Base-by-base conservation (phyloP, 2,113 vertebrate genomes). In the Centropristis striata region DNA sequence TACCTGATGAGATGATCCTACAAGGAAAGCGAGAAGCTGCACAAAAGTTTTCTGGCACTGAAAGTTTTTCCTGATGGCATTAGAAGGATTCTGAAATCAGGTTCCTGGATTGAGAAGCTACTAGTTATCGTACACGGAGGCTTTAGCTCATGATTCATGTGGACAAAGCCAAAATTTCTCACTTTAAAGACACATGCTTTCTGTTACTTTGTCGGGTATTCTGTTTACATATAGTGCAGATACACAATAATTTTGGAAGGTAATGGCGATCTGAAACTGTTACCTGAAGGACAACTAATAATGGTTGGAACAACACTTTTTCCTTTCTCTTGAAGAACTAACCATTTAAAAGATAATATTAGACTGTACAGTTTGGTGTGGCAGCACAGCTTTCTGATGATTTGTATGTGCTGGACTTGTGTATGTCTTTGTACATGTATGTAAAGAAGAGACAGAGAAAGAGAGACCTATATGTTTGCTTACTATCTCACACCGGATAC, bases 181-280 rank as follows among this genome's bases (percentile, higher is more conserved):
- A 59, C 21, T 81, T 78, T 61, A 65, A 63, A 63, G 63, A 86
- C 78, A 92, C 93, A 93, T 92, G 93, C 88, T 63, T 86, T 87
- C 32, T 63, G 28, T 55, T 68, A 75, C 49, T 72, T 68, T 79
- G 25, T 73, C 68, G 55, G 49, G 18, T 41, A 49, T 69, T 83
- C 60, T 75, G 60, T 57, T 65, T 57, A 61, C 67, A 59, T 72
- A 69, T 54, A 53, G 54, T 78, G 69, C 71, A 68, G 69, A 74
- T 83, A 73, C 60, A 78, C 71, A 78, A 71, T 84, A 74, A 70
- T 71, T 73, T 54, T 47, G 32, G n/a, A 42, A 46, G 75, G 53
- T 80, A 76, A 80, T 27, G 44, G 18, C 71, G n/a, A 69, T 66
- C 20, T 69, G 27, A 78, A 58, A 73, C 20, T 46, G 36, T 68